Conservation (phyloP, 2,888 invertebrate genomes). For the Congeria kusceri region DNA sequence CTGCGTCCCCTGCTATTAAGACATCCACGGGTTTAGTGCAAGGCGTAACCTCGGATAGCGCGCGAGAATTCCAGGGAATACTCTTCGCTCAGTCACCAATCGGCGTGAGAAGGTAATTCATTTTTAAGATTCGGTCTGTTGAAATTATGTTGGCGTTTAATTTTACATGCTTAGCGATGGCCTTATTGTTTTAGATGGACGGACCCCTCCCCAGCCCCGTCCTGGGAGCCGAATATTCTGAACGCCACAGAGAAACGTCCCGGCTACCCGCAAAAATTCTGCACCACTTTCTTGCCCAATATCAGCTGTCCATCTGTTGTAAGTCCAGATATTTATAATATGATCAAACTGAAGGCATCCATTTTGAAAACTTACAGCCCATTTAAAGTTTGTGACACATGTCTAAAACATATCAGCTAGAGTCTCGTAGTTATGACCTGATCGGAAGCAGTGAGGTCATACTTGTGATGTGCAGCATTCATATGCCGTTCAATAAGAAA, state of each 20-base stretch:
- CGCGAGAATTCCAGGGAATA: constrained; percentile 73
- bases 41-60: constrained; percentile 61
- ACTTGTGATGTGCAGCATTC: too few species aligned
- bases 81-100: constrained; percentile 79
- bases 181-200: constrained; percentile 66
- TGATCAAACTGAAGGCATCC: too few species aligned
- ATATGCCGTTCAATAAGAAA: too few species aligned
- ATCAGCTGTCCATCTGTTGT: constrained; percentile 73
- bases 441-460: neutral
- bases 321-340: neutral
- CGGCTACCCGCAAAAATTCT: constrained; percentile 76
- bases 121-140: too few species aligned
- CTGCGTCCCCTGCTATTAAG: constrained; percentile 38
- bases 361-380: neutral
- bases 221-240: constrained; percentile 68
- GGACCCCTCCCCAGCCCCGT: constrained; percentile 58
- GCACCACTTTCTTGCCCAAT: constrained; percentile 66
- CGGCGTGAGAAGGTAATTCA: constrained; percentile 67
- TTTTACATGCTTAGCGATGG: too few species aligned
- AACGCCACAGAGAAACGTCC: constrained; percentile 69
- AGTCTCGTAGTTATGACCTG: neutral
- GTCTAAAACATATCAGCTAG: neutral
- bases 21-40: constrained; percentile 71
- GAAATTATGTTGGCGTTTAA: too few species aligned
- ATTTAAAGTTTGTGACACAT: neutral